phyloP scores from a whole-genome alignment of 2,797 vertebrate species.

The Eulemur coronatus region DNA sequence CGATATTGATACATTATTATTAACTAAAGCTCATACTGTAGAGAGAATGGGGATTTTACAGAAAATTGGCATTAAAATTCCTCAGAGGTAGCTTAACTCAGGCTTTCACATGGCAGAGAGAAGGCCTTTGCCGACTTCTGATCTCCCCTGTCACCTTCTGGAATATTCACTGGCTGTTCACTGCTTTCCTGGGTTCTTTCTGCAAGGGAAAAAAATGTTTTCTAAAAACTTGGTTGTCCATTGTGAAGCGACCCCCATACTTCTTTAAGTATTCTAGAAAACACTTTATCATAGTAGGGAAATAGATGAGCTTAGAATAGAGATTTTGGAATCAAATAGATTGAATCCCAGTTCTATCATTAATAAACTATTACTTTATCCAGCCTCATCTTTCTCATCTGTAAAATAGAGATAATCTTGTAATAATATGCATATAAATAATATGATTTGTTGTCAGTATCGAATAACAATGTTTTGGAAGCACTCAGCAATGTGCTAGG shows the following conservation, averaged over 20 bases:
- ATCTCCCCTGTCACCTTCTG: background rate
- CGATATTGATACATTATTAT: background rate
- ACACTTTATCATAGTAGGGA: background rate
- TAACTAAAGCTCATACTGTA: background rate
- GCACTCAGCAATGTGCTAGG: background rate
- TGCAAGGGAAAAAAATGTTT: background rate
- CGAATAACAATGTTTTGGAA: background rate
- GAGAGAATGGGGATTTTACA: background rate
- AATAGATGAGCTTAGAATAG: background rate
- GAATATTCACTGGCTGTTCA: background rate
- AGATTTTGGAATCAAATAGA: background rate
- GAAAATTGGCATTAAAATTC: constrained; percentile 2
- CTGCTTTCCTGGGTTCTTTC: background rate
- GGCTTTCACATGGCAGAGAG: background rate
- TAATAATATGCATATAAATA: background rate
- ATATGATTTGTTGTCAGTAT: background rate
- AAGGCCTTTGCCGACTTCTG: background rate
- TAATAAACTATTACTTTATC: background rate
- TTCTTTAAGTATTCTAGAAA: background rate
- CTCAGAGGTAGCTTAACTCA: background rate
- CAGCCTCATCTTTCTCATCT: background rate
- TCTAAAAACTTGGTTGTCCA: background rate
- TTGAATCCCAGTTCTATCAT: background rate
- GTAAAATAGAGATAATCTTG: background rate
- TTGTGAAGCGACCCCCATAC: background rate